Evolutionary conservation across 1,140 invertebrate genomes (phyloP), one percentile per base, ranked within the genome.

Genomic region (Papilio aristodemus): DNA sequence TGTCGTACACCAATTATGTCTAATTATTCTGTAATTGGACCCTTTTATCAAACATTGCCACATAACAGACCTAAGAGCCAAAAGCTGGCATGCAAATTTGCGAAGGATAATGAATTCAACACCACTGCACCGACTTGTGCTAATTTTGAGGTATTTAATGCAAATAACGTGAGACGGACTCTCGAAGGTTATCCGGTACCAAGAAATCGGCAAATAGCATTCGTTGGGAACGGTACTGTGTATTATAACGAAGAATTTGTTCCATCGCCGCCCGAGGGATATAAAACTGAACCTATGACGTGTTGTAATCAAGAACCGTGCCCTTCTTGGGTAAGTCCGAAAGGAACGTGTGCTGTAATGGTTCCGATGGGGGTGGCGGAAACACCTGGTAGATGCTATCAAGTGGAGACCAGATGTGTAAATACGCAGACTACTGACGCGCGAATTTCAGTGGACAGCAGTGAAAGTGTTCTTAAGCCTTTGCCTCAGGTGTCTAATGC

Each of bases 161-260:
- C 92, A 68, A 91, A 93, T 41, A 95, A 95, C 76, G 93, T 96
- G 13, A 93, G 96, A 70, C 96, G 96, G 80, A 96, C 95, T 1
- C 93, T 94, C 27, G 96, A 96, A 75, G 95, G 96, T 0, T 96
- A 96, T 85, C 95, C 95, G 0, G 93, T 90, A 19, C 84, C 89
- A 19, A 85, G 90, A 66, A 91, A 89, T 71, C 84, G 88, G 50
- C 89, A 91, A 70, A 90, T 91, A 68, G 87, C 88, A 32, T 92
- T 84, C 76, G 86, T 80, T 46, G 75, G 81, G 22, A 90, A 86
- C 68, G 87, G 84, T n/a, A 91, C 83, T 54, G 92, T 79, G 80
- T 92, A 73, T 87, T 93, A 88, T 68, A 92, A 92, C 67, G 93
- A 93, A 68, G 93, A 94, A 38, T 95, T 94, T 75, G 93, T 94